phyloP scores from a whole-genome alignment of 2,113 vertebrate genomes.

The Melierax canorus region DNA sequence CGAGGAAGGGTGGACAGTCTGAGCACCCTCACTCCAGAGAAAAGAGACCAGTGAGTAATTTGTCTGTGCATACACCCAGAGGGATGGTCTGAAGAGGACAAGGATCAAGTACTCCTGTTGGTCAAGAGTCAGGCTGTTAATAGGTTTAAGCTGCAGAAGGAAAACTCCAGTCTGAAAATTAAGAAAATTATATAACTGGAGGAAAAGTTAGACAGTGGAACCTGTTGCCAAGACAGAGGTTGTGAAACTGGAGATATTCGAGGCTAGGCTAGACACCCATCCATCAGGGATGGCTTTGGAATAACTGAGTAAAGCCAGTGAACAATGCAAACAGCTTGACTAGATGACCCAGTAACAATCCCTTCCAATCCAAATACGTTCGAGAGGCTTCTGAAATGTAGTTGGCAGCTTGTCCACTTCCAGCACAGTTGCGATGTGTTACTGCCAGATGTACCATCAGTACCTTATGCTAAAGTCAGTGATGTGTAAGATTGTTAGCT shows the following conservation, averaged over 20 bases:
- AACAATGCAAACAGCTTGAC: conserved; percentile 45
- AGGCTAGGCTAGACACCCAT: conserved; percentile 47
- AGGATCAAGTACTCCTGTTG: conserved; percentile 32
- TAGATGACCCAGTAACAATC: conserved; percentile 47
- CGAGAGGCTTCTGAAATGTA: conserved; percentile 8
- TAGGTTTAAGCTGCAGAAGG: conserved; percentile 24
- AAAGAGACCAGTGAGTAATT: not conserved
- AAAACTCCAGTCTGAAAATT: conserved; percentile 23
- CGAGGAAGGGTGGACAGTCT: not conserved
- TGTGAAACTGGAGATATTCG: conserved; percentile 59
- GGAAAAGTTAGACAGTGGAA: conserved; percentile 63
- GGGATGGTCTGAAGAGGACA: not conserved
- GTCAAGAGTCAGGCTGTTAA: conserved; percentile 58
- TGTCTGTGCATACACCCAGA: not conserved
- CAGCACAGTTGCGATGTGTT: not conserved
- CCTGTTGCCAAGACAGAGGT: conserved; percentile 56
- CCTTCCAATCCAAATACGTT: conserved; percentile 50
- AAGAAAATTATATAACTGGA: conserved; percentile 57
- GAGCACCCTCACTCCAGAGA: not conserved
- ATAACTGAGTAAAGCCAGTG: conserved; percentile 40
- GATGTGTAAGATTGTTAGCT: not conserved
- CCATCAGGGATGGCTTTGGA: conserved; percentile 54
- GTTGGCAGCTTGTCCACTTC: conserved; percentile 20
- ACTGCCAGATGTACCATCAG: not conserved
- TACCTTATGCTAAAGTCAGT: not conserved